phyloP scores from a whole-genome alignment of 1,140 invertebrate species.

The Mylabris phalerata region DNA sequence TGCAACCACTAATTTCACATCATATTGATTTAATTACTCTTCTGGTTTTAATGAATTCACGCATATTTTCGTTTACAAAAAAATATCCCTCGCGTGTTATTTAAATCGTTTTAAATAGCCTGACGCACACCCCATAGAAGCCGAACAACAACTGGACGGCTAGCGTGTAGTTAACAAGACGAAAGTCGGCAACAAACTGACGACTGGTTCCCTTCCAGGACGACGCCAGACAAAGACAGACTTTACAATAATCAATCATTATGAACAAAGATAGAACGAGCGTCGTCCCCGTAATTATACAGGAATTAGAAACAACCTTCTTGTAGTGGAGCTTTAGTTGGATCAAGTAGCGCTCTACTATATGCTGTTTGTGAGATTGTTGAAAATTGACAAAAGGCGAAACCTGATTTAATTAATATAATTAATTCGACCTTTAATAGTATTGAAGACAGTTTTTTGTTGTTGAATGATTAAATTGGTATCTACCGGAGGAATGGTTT shows the following conservation, averaged over 20 bases:
- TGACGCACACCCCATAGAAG: constrained; percentile 20
- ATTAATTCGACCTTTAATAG: constrained; percentile 17
- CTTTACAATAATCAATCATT: constrained; percentile 10
- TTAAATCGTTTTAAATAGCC: background rate
- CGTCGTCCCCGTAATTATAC: constrained; percentile 26
- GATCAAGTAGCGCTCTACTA: constrained; percentile 28
- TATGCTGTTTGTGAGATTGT: constrained; percentile 30
- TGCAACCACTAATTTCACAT: no score
- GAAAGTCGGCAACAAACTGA: constrained; percentile 27
- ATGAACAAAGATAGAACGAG: constrained; percentile 14
- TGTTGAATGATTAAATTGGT: no score
- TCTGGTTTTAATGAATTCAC: no score
- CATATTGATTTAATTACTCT: no score
- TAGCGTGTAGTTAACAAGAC: constrained; percentile 14
- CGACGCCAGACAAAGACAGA: constrained; percentile 18
- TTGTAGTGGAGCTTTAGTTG: constrained; percentile 19
- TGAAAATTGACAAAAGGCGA: constrained; percentile 27
- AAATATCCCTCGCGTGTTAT: background rate
- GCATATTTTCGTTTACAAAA: no score
- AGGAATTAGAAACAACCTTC: constrained; percentile 33
- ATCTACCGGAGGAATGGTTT: background rate
- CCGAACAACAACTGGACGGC: constrained; percentile 22
- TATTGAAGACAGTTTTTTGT: no score
- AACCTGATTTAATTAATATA: constrained; percentile 31
- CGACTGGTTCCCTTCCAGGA: constrained; percentile 26